phyloP scores from a whole-genome alignment of 2,113 vertebrate species.

The Dromiciops gliroides region DNA sequence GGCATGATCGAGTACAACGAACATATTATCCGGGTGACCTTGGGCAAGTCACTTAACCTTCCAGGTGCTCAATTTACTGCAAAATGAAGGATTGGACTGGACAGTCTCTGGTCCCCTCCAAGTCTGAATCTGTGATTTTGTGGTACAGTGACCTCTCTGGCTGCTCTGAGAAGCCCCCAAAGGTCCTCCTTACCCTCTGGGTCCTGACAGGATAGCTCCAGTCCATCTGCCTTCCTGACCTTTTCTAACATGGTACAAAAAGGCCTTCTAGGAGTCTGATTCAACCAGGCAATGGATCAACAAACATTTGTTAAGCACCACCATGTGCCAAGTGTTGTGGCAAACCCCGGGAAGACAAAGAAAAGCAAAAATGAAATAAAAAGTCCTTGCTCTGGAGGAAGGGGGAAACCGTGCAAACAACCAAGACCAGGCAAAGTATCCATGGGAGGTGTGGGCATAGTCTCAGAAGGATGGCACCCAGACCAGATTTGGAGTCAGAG shows the following conservation, averaged over 20 bases:
- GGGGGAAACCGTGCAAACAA: background rate
- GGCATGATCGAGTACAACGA: background rate
- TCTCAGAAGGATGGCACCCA: constrained; percentile 8
- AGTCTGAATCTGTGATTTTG: background rate
- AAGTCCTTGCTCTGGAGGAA: background rate
- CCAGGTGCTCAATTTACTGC: background rate
- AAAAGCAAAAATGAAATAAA: background rate
- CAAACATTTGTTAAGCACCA: too few relatives aligned
- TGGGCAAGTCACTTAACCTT: background rate
- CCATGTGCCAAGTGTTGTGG: too few relatives aligned
- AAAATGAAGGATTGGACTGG: background rate
- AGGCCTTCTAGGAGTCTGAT: constrained; percentile 11
- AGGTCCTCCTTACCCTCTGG: background rate
- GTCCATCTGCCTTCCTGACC: background rate
- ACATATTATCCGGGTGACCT: background rate
- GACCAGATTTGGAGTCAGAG: constrained; percentile 28
- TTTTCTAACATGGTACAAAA: constrained; percentile 20
- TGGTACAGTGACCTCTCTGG: background rate
- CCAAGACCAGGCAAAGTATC: background rate
- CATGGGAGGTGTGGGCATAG: background rate
- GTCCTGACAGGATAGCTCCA: background rate
- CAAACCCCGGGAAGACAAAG: background rate
- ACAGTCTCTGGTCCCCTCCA: background rate
- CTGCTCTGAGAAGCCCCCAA: background rate
- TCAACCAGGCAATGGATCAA: background rate